These are phyloP conservation scores for Peromyscus polionotus DNA, from an alignment of 2,113 vertebrate species.

Conservation along the genomic window DNA sequence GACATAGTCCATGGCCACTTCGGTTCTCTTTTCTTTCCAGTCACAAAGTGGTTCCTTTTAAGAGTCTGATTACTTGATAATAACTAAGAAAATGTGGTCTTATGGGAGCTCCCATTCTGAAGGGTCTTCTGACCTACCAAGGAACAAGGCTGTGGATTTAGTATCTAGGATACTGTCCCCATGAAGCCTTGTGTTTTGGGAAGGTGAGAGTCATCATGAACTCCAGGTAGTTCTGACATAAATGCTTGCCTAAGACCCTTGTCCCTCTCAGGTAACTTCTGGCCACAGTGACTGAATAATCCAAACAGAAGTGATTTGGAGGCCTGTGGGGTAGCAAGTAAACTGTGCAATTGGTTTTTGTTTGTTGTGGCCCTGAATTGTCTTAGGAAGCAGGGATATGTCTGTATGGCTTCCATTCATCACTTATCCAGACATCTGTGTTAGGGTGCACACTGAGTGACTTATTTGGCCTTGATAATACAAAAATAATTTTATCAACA, in stretches of 20 bases:
- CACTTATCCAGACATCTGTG: background rate
- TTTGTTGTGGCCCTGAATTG: background rate
- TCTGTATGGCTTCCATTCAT: background rate
- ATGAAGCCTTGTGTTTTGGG: background rate
- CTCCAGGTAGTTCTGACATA: background rate
- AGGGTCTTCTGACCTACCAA: background rate
- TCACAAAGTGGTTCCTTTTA: constrained; percentile 41
- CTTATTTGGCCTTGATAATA: background rate
- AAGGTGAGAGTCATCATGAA: background rate
- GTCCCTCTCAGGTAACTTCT: background rate
- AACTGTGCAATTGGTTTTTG: background rate
- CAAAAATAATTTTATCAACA: background rate
- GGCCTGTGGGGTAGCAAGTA: background rate
- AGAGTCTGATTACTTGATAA: constrained; percentile 41
- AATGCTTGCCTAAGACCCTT: background rate
- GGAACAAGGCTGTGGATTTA: background rate
- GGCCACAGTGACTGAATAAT: background rate
- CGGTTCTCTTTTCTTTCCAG: constrained; percentile 42
- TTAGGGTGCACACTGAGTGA: background rate
- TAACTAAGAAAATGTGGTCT: background rate
- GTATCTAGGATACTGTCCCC: background rate
- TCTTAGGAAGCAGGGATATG: background rate
- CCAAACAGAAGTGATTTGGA: background rate
- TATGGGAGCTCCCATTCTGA: background rate
- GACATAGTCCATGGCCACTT: background rate